Evolutionary conservation across 2,113 vertebrate genomes (phyloP).

Genomic region (Tonatia bakeri): DNA sequence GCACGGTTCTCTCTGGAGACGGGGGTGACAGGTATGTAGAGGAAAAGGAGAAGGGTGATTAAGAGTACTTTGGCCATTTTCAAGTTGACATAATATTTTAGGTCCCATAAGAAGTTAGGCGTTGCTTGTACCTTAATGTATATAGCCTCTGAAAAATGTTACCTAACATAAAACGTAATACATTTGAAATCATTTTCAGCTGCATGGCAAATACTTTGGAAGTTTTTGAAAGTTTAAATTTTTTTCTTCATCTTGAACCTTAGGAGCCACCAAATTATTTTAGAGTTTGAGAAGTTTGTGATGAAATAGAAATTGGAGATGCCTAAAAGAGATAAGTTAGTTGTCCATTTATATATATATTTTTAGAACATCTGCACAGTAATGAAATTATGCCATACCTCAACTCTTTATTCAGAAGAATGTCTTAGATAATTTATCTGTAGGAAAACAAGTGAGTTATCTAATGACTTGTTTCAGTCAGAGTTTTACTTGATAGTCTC

Average conservation of each 20-base stretch:
- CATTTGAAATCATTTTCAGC: neutral
- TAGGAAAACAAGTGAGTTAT: neutral
- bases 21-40: neutral
- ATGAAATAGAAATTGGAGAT: neutral
- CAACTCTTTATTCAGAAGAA: slow-evolving; percentile 26
- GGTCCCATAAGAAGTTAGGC: neutral
- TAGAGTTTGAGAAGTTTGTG: neutral
- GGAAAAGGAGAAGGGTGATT: neutral
- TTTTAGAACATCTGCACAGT: neutral
- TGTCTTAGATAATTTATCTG: slow-evolving; percentile 22
- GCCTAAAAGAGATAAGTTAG: neutral
- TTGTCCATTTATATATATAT: neutral
- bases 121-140: neutral
- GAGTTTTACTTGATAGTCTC: neutral
- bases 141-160: neutral
- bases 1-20: neutral
- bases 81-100: neutral
- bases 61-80: neutral
- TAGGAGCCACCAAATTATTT: neutral
- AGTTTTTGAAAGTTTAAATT: neutral
- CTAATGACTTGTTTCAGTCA: neutral
- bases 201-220: neutral
- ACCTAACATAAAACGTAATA: neutral
- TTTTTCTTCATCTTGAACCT: neutral
- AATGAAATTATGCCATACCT: slow-evolving; percentile 22